These are phyloP conservation scores for Buathra laborator DNA, from an alignment of 2,888 invertebrate species.

Conservation along the genomic window DNA sequence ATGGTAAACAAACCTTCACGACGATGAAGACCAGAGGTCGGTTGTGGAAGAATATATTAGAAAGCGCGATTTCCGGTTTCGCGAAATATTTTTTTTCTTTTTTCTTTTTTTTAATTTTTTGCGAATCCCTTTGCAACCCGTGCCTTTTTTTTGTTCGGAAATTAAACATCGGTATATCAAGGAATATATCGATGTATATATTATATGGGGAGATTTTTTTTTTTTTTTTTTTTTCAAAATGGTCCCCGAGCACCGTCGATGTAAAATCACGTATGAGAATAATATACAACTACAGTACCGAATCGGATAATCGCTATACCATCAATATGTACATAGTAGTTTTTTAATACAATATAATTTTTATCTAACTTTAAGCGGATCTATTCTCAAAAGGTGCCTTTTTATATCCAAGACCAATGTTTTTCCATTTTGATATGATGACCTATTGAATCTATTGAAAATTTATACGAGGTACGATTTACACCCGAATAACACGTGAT, in stretches of 20 bases:
- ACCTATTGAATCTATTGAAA: conserved; percentile 30
- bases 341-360: conserved; percentile 82
- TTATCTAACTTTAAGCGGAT: conserved; percentile 82
- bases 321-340: conserved; percentile 83
- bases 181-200: conserved; percentile 73
- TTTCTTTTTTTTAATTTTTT: not conserved
- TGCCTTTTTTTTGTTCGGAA: not conserved
- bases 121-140: not conserved
- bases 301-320: conserved; percentile 72
- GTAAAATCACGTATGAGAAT: conserved; percentile 66
- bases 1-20: conserved; percentile 60
- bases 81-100: conserved; percentile 16
- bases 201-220: conserved; percentile 75
- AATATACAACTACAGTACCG: conserved; percentile 74
- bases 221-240: conserved; percentile 51
- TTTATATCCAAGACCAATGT: conserved; percentile 63
- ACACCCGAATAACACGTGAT: conserved; percentile 44
- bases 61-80: conserved; percentile 41
- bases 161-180: conserved; percentile 39
- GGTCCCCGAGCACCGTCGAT: conserved; percentile 72
- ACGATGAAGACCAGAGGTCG: conserved; percentile 35
- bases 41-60: conserved; percentile 24
- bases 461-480: conserved; percentile 39
- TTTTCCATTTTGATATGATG: conserved; percentile 54
- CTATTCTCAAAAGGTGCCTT: conserved; percentile 82